Percentiles rank a stretch among this genome's conserved stretches.
phyloP scores from a whole-genome alignment of 2,888 invertebrate species.

The Eucriotettix oculatus region DNA sequence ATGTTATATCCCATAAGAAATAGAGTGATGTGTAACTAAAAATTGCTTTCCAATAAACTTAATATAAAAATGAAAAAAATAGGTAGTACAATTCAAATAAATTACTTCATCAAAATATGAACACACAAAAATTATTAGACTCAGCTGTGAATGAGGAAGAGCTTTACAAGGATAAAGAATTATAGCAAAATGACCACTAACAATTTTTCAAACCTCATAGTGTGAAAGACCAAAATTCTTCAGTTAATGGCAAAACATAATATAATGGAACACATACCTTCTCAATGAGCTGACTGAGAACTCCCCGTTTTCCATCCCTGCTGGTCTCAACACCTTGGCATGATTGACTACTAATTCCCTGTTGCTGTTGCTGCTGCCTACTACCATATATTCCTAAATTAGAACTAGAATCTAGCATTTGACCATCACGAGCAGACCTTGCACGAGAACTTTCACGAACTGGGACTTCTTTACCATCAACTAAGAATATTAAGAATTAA shows the following conservation, averaged over 20 bases:
- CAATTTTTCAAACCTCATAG: too few species aligned
- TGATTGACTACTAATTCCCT: background rate
- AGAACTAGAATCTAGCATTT: slow-evolving; percentile 2
- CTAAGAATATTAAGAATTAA: background rate
- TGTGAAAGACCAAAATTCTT: too few species aligned
- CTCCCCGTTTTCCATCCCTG: slow-evolving; percentile 21
- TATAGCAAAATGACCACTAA: too few species aligned
- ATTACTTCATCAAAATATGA: too few species aligned
- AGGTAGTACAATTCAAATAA: too few species aligned
- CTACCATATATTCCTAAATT: slow-evolving; percentile 1
- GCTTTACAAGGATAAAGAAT: too few species aligned
- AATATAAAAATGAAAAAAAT: too few species aligned
- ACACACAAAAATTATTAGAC: too few species aligned
- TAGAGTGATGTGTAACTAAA: too few species aligned
- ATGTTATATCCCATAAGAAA: background rate
- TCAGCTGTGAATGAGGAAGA: too few species aligned
- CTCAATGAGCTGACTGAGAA: slow-evolving; percentile 37
- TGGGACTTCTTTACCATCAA: slow-evolving; percentile 11
- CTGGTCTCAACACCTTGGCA: background rate
- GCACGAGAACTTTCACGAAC: slow-evolving; percentile 8
- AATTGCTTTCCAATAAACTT: too few species aligned
- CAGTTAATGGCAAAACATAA: too few species aligned
- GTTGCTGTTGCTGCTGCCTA: slow-evolving; percentile 6
- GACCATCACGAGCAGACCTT: slow-evolving; percentile 4
- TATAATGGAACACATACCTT: slow-evolving; percentile 27